Evolutionary conservation across 2,888 invertebrate genomes (phyloP).

Genomic region (Tromatobia lineatoria): DNA sequence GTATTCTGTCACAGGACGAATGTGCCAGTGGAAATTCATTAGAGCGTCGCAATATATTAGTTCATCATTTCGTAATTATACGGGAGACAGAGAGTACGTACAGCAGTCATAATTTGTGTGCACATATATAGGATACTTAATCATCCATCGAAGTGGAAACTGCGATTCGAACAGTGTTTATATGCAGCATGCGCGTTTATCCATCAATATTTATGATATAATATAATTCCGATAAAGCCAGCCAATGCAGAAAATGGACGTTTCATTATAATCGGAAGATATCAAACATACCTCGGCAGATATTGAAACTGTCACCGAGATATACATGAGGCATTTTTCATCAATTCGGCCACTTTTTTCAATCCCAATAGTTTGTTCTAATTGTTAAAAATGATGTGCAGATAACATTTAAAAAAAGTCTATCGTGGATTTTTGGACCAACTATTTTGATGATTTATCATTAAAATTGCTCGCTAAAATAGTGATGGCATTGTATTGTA

Average conservation of each 20-base stretch:
- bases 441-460: no score
- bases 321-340: no score
- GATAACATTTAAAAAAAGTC: no score
- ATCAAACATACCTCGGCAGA: constrained; percentile 9
- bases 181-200: constrained; percentile 8
- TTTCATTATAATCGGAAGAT: background rate
- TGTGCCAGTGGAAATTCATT: background rate
- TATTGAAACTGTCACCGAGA: constrained; percentile 25
- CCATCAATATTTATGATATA: constrained; percentile 54
- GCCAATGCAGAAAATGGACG: constrained; percentile 16
- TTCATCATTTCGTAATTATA: constrained; percentile 40
- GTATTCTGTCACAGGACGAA: background rate
- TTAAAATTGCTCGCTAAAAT: no score
- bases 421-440: no score
- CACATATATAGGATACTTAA: constrained; percentile 16
- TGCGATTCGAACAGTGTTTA: constrained; percentile 3
- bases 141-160: constrained; percentile 47
- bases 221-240: constrained; percentile 54
- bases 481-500: no score
- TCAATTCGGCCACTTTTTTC: no score
- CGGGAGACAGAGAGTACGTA: no score
- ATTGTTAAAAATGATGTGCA: no score
- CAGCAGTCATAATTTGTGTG: constrained; percentile 6
- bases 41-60: constrained; percentile 27
- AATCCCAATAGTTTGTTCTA: no score